Evolutionary conservation across 1,140 invertebrate species (phyloP).

Genomic region (Zaprionus taronus): DNA sequence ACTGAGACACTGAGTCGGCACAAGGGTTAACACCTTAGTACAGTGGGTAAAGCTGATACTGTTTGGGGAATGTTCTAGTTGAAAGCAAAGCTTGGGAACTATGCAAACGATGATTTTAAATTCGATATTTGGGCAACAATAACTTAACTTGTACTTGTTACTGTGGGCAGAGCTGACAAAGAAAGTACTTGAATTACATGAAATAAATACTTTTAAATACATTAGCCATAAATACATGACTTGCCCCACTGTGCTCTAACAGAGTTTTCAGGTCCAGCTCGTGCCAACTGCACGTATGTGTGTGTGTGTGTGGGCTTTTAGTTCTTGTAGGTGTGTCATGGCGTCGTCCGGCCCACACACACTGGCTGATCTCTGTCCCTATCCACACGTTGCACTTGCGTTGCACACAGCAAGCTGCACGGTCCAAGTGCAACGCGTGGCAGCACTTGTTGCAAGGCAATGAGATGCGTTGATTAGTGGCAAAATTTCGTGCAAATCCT

Average conservation of each 20-base stretch:
- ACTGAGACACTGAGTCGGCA: background rate
- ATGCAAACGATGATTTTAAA: background rate
- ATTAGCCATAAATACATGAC: background rate
- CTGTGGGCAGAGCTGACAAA: background rate
- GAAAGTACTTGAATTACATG: background rate
- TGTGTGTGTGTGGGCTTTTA: conserved; percentile 43
- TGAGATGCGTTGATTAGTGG: background rate
- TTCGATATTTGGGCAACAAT: background rate
- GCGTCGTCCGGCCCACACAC: conserved; percentile 35
- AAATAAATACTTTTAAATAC: background rate
- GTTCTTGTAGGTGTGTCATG: conserved; percentile 50
- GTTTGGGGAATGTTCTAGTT: background rate
- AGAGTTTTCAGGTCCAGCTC: conserved; percentile 44
- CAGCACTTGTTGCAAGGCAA: conserved; percentile 27
- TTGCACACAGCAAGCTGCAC: background rate
- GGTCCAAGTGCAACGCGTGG: background rate
- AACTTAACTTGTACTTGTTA: background rate
- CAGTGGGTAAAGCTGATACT: background rate
- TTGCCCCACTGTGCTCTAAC: conserved; percentile 11
- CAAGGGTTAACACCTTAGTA: conserved; percentile 60
- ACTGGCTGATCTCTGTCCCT: conserved; percentile 52
- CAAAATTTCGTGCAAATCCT: conserved; percentile 47
- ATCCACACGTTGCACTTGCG: conserved; percentile 40
- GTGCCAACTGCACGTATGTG: conserved; percentile 35
- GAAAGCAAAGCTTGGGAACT: background rate